phyloP scores from a whole-genome alignment of 1,140 invertebrate species.

The Neocloeon triangulifer region DNA sequence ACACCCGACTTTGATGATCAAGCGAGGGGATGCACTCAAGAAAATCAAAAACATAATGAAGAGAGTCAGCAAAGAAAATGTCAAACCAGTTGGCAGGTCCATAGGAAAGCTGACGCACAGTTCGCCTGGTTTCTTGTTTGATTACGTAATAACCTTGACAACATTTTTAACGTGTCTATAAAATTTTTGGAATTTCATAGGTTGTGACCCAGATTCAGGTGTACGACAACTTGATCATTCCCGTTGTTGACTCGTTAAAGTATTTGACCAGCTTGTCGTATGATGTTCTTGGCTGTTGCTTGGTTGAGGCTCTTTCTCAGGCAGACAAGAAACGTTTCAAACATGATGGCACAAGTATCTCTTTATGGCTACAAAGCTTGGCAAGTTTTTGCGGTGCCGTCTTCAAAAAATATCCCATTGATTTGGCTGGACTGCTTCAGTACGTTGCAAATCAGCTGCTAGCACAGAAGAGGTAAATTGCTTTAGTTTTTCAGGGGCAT shows the following conservation, averaged over 20 bases:
- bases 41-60: constrained; percentile 95
- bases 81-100: constrained; percentile 84
- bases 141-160: no score
- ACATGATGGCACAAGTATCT: constrained; percentile 81
- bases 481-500: background rate
- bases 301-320: constrained; percentile 73
- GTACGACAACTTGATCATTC: constrained; percentile 82
- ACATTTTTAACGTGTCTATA: no score
- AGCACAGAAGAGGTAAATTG: constrained; percentile 64
- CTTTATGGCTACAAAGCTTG: constrained; percentile 82
- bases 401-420: constrained; percentile 94
- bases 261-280: constrained; percentile 90
- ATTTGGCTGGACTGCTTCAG: constrained; percentile 82
- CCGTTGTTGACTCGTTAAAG: constrained; percentile 94
- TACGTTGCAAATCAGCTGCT: constrained; percentile 96
- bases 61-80: constrained; percentile 93
- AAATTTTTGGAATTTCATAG: constrained; percentile 17
- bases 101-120: constrained; percentile 94
- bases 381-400: constrained; percentile 86
- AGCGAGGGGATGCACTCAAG: constrained; percentile 65
- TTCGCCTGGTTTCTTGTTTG: constrained; percentile 84
- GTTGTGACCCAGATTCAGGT: constrained; percentile 81
- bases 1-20: constrained; percentile 61
- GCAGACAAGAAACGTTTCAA: constrained; percentile 50
- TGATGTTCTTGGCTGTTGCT: constrained; percentile 87